A percentile compares a stretch with the other conserved stretches of the same genome.
Evolutionary conservation across 2,888 invertebrate genomes (phyloP).

Genomic region (Nomada goodeniana): DNA sequence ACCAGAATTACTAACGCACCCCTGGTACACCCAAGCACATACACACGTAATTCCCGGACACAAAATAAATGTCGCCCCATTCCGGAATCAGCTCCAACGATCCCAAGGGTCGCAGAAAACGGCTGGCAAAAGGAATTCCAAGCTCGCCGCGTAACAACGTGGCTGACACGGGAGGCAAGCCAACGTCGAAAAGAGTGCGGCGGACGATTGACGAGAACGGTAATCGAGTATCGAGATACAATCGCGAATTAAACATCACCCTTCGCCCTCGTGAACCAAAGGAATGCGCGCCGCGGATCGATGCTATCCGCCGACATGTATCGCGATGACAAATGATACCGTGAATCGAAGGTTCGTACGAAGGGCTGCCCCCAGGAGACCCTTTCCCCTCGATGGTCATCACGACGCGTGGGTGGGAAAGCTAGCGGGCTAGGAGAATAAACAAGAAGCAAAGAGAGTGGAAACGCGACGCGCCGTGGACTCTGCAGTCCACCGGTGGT

Average conservation of each 20-base stretch:
- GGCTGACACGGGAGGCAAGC: neutral
- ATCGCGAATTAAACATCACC: slow-evolving; percentile 17
- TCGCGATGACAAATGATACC: slow-evolving; percentile 13
- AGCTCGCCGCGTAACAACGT: neutral
- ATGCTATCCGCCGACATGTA: neutral
- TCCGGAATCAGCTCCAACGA: too few relatives aligned
- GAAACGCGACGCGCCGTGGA: slow-evolving; percentile 39
- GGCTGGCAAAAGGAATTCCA: slow-evolving; percentile 3
- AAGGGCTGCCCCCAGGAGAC: neutral
- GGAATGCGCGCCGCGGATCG: neutral
- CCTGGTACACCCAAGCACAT: too few relatives aligned
- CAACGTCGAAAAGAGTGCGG: neutral
- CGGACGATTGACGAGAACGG: neutral
- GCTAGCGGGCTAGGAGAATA: neutral
- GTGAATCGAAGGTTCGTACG: neutral
- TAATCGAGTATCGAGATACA: neutral
- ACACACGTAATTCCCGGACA: too few relatives aligned
- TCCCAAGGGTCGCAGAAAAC: neutral
- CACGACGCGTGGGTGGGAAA: slow-evolving; percentile 10
- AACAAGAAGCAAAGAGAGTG: slow-evolving; percentile 7
- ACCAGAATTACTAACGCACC: too few relatives aligned
- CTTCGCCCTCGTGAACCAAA: neutral
- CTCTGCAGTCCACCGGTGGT: slow-evolving; percentile 33
- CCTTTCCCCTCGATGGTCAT: neutral
- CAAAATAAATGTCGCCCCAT: too few relatives aligned